Base-by-base conservation (phyloP, 2,797 vertebrate genomes). In the Rhinophrynus dorsalis region DNA sequence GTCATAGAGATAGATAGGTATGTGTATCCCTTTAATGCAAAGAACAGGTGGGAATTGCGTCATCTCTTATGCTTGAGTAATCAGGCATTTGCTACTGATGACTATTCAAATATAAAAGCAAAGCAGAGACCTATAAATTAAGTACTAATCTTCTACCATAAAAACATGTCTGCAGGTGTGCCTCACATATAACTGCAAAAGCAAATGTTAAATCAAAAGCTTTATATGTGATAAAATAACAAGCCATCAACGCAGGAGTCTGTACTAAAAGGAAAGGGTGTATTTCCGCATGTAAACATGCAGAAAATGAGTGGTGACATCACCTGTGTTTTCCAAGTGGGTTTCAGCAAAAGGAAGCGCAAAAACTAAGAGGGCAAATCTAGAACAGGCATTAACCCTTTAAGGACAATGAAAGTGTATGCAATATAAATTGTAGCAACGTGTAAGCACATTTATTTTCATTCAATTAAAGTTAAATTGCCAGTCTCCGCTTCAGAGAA, bases 151-250 rank as follows among this genome's bases (percentile, higher is more conserved):
- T 18, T 6, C 6, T n/a, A 12, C 23, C 13, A n/a, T 54, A 26
- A 58, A n/a, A 37, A 32, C 8, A 2, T 42, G 12, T 27, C 37
- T 10, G 17, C 11, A 32, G 9, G 27, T 40, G 21, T 7, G 30
- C 3, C 33, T 30, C 11, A 17, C 11, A 5, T 17, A 45, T 7
- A 58, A 1, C 1, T 56, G 23, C 11, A 47, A 21, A n/a, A 7
- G 24, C 18, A 6, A 33, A 0, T 20, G 20, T 24, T 21, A 48
- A 55, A 55, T 33, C 11, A 48, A n/a, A 56, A 48, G 42, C 8
- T 5, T 37, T 15, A 23, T 29, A 71, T 32, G 32, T 56, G 60
- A 32, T 26, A 63, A 38, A 45, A 30, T 23, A 52, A 23, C 18
- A 30, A 12, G 37, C 13, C 37, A 38, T n/a, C 37, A 38, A 13